Conservation (phyloP, 1,140 invertebrate genomes). For the Hermetia illucens region DNA sequence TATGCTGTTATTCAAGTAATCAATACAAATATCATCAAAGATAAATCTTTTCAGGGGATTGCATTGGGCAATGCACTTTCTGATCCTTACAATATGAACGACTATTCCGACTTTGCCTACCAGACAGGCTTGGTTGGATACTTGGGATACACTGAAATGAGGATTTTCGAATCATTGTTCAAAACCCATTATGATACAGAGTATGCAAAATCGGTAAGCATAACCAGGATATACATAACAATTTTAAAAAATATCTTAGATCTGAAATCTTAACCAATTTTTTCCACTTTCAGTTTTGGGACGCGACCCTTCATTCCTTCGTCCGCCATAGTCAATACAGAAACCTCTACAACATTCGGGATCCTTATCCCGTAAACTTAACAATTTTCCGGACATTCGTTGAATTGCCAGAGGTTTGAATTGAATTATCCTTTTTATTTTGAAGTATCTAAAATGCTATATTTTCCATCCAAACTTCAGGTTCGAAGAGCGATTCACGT, state of each 20-base stretch:
- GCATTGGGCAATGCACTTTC: slow-evolving; percentile 52
- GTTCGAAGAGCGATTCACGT: slow-evolving; percentile 35
- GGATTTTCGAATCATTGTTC: slow-evolving; percentile 1
- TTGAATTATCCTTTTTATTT: neutral
- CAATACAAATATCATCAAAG: slow-evolving; percentile 28
- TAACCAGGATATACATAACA: neutral
- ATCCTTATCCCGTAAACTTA: slow-evolving; percentile 2
- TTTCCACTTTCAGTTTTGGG: slow-evolving; percentile 5
- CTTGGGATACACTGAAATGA: slow-evolving; percentile 30
- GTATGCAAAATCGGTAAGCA: slow-evolving; percentile 2
- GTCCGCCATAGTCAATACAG: slow-evolving; percentile 1
- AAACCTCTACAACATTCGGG: slow-evolving; percentile 3
- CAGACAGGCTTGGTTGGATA: slow-evolving; percentile 43
- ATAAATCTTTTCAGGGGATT: slow-evolving; percentile 40
- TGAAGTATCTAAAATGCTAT: neutral
- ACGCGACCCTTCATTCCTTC: slow-evolving; percentile 1
- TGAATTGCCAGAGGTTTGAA: neutral
- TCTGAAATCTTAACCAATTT: slow-evolving; percentile 1
- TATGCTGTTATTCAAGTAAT: slow-evolving; percentile 1
- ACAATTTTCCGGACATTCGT: neutral
- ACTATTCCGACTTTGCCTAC: slow-evolving; percentile 49
- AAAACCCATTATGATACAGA: neutral
- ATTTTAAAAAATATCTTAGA: neutral
- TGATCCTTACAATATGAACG: slow-evolving; percentile 46
- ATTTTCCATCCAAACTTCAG: slow-evolving; percentile 24